Base-by-base conservation (phyloP, 2,888 invertebrate genomes). In the Busseola fusca region DNA sequence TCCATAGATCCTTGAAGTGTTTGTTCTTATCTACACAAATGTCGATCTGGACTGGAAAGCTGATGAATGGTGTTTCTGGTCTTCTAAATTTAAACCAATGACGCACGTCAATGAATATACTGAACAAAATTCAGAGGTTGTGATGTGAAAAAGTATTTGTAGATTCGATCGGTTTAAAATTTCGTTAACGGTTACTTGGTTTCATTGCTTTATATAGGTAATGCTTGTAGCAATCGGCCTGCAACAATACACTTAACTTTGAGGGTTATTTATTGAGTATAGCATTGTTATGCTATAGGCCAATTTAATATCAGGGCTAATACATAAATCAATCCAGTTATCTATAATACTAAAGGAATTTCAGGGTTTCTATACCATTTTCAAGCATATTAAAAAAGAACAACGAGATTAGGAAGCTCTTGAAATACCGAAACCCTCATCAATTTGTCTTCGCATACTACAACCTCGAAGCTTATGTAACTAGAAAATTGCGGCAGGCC, bases 401-500 rank as follows among this genome's bases (percentile, higher is more conserved):
- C 27, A 63, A 63, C 59, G 16, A 21, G 2, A 64, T 52, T 45
- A 27, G 40, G 45, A 75, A 65, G 42, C 58, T 72, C 58, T 75
- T 72, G 63, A 82, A 83, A 73, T 70, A 76, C 18, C 37, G 59
- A 56, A 71, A 78, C 34, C 60, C 59, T 66, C 76, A 80, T 86
- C 73, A 82, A 81, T 84, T 83, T 71, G 69, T 84, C 80, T 76
- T 86, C 83, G 67, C 79, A 54, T 69, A 69, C 78, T 82, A 77
- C 70, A 84, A 59, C 66, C 73, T 65, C 42, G 72, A 81, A 71
- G 84, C 79, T 91, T 91, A 91, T 90, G 87, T 91, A 93, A 93
- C 91, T 87, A 87, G 34, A 86, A 88, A 87, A 90, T 92, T 89
- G 90, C 85, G 90, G 90, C 89, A 92, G 91, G 91, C 91, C 92